A percentile compares a stretch with the other conserved stretches of the same genome.
Evolutionary conservation across 2,797 vertebrate genomes (phyloP).

Genomic region (Rhynchotus rufescens): DNA sequence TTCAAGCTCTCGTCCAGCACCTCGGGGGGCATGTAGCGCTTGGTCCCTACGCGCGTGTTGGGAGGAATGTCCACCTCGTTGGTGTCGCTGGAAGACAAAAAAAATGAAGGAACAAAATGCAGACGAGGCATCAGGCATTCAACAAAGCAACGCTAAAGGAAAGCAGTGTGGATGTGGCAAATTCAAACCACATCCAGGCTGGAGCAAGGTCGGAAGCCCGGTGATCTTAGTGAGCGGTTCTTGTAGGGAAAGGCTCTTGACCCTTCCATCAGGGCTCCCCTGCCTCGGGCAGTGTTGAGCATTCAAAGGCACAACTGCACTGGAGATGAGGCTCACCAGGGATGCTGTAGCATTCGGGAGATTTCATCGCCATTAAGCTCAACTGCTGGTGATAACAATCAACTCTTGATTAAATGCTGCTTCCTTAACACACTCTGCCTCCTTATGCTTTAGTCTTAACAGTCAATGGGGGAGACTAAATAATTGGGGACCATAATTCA

Average conservation of each 20-base stretch:
- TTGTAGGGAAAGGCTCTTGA: constrained; percentile 22
- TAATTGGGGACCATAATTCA: not conserved
- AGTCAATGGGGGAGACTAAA: constrained; percentile 14
- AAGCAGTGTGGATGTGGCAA: not conserved
- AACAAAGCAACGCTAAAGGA: not conserved
- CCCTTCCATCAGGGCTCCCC: constrained; percentile 41
- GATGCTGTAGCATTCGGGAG: constrained; percentile 38
- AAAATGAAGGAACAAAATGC: not conserved
- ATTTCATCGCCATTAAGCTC: constrained; percentile 53
- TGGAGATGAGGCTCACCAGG: constrained; percentile 45
- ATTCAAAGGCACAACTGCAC: constrained; percentile 53
- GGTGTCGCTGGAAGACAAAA: constrained; percentile 85
- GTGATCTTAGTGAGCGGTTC: constrained; percentile 30
- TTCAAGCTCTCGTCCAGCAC: constrained; percentile 96
- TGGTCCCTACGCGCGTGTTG: constrained; percentile 96
- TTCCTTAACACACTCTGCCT: constrained; percentile 40
- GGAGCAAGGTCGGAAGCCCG: constrained; percentile 18
- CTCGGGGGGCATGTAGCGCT: constrained; percentile 97
- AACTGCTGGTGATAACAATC: constrained; percentile 53
- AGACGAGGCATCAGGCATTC: not conserved
- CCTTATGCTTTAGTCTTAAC: constrained; percentile 43
- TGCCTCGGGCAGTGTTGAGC: constrained; percentile 36
- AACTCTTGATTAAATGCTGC: constrained; percentile 44
- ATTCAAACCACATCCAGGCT: not conserved
- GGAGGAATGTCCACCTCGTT: constrained; percentile 96